Conservation (phyloP, 2,113 vertebrate species). For the Malurus cyaneus region DNA sequence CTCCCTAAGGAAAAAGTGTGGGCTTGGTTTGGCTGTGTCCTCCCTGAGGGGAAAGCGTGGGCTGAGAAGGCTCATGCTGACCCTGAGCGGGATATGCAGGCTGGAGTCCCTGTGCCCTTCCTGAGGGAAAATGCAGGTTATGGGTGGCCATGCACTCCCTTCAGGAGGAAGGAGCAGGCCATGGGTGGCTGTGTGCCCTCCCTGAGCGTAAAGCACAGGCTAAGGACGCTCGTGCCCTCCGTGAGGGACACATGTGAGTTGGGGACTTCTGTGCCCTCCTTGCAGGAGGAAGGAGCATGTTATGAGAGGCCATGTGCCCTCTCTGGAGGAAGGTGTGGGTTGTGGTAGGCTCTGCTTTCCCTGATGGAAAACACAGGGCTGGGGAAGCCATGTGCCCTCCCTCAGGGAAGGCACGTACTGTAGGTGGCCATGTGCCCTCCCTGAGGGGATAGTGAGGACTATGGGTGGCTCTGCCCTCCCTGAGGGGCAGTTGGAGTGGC, state of each 20-base stretch:
- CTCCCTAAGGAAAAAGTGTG: background rate
- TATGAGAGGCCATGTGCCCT: background rate
- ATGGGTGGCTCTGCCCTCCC: background rate
- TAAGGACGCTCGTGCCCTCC: background rate
- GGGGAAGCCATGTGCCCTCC: background rate
- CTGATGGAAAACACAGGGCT: accelerated
- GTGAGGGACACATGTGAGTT: background rate
- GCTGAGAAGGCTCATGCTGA: background rate
- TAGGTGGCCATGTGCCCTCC: background rate
- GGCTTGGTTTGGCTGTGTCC: background rate
- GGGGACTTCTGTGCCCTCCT: background rate
- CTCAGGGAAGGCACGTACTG: background rate
- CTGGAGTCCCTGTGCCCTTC: background rate
- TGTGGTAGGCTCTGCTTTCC: background rate
- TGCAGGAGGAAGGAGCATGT: background rate
- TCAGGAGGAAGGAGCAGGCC: background rate
- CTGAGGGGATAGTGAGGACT: background rate
- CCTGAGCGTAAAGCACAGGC: background rate
- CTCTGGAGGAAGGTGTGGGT: background rate
- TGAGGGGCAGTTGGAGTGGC: background rate
- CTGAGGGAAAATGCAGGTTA: background rate
- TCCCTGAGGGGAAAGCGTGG: background rate
- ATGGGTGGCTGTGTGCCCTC: background rate
- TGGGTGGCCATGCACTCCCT: background rate
- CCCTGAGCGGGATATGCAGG: background rate